Evolutionary conservation across 2,113 vertebrate genomes (phyloP).

Genomic region (Neolamprologus sp.): DNA sequence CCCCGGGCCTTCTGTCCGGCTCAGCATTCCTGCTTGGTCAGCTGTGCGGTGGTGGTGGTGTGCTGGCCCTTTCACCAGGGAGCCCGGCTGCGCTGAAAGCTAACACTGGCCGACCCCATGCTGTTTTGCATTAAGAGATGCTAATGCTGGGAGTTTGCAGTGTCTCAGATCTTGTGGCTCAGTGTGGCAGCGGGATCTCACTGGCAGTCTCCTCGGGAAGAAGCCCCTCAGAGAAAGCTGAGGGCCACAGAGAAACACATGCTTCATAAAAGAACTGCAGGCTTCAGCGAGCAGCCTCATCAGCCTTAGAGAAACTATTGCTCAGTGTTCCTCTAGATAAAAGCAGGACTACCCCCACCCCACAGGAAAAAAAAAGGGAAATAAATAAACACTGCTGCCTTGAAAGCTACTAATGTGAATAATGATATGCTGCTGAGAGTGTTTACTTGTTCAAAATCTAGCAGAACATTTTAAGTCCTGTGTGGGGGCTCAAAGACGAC

Average conservation of each 20-base stretch:
- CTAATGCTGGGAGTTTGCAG: constrained; percentile 53
- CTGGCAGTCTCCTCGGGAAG: constrained; percentile 61
- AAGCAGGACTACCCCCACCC: not conserved
- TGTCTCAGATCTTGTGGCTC: constrained; percentile 60
- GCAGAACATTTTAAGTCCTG: constrained; percentile 39
- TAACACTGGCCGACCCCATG: constrained; percentile 54
- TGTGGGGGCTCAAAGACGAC: constrained; percentile 27
- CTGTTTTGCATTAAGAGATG: constrained; percentile 69
- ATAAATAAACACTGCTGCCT: constrained; percentile 21
- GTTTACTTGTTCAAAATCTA: constrained; percentile 39
- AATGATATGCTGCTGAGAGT: constrained; percentile 36
- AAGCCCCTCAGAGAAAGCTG: constrained; percentile 62
- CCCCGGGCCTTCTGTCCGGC: constrained; percentile 29
- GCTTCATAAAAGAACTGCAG: constrained; percentile 63
- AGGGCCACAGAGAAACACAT: constrained; percentile 67
- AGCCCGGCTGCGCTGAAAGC: constrained; percentile 44
- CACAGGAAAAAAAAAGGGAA: not conserved
- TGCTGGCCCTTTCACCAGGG: constrained; percentile 51
- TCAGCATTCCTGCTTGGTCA: constrained; percentile 67
- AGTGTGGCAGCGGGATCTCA: constrained; percentile 57
- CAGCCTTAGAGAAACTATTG: constrained; percentile 39
- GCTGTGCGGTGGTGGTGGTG: constrained; percentile 57
- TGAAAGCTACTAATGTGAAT: constrained; percentile 39
- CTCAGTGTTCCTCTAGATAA: constrained; percentile 22
- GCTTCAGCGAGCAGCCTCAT: constrained; percentile 63